Evolutionary conservation across 2,113 vertebrate genomes (phyloP), one percentile per base, ranked within the genome.

Genomic region (Charadrius vociferus): DNA sequence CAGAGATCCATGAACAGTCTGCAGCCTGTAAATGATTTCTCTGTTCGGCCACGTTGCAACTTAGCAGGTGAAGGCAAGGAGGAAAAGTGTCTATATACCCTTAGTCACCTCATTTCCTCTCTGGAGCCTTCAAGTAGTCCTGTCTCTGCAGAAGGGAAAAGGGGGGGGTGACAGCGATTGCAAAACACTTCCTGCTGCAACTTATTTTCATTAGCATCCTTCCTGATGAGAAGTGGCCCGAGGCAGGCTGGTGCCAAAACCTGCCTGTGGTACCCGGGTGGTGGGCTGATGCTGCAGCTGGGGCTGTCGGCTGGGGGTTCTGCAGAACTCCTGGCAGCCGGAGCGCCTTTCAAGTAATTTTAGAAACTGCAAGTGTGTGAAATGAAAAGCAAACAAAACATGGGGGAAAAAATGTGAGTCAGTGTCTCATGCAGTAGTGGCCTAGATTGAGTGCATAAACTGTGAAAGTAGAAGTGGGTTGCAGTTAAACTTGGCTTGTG

Each of bases 401-500:
- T 81, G 91, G 93, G 92, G 19, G 7, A 11, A 29, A 96, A 95
- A 72, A 81, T 94, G 93, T 92, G 95, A 96, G 91, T 97, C 91
- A 93, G 93, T 97, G 86, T 97, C 88, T 97, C 95, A 77, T 96
- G 87, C 92, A 96, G 80, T 96, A 95, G 96, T 98, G 94, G 94
- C 95, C 95, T 97, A 96, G 93, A 97, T 92, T 95, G 96, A 98
- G 97, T 78, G 70, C 87, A 97, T 49, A 96, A 97, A 91, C 94
- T 96, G 72, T 93, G 97, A 97, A 98, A 98, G 96, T 92, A 98
- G 98, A 98, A 98, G 96, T 95, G 95, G 97, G 93, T 97, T 98
- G 97, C 96, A 94, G 97, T 97, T 97, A 98, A 96, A 97, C 93
- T 97, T 98, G 98, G 98, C 98, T 96, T 90, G 90, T 96, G 98